Percentiles rank a stretch among this genome's conserved stretches.
Conservation (phyloP, 2,797 vertebrate species). For the Philypnodon macrostomus region DNA sequence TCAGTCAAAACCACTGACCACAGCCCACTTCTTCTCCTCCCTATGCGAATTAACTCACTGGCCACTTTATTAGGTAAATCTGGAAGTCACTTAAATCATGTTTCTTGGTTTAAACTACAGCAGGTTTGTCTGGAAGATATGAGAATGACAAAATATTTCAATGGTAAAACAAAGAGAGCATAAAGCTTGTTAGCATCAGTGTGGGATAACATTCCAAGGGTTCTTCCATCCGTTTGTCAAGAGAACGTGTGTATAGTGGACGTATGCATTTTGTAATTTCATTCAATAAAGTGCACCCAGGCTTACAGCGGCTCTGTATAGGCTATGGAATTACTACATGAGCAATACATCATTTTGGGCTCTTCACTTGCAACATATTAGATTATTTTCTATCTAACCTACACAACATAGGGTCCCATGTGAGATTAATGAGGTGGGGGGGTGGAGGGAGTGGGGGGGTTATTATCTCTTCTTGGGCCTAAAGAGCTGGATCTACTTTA, state of each 20-base stretch:
- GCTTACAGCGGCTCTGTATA: constrained; percentile 7
- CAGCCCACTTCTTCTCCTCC: not conserved
- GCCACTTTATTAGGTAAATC: not conserved
- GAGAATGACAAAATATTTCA: too few species aligned
- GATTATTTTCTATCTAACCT: constrained; percentile 33
- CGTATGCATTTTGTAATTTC: constrained; percentile 22
- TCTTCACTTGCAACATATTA: constrained; percentile 15
- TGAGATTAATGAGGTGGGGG: constrained; percentile 52
- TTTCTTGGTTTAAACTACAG: too few species aligned
- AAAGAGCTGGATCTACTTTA: constrained; percentile 55
- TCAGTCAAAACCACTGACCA: not conserved
- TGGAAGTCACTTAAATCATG: too few species aligned
- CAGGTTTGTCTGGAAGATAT: too few species aligned
- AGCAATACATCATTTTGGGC: constrained; percentile 24
- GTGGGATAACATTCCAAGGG: not conserved
- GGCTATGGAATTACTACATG: constrained; percentile 13
- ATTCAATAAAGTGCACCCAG: constrained; percentile 23
- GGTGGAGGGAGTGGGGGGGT: constrained; percentile 8
- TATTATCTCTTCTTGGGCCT: constrained; percentile 31
- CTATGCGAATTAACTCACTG: too few species aligned
- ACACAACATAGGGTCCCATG: constrained; percentile 8
- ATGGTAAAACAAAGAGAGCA: too few species aligned
- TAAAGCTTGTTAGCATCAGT: constrained; percentile 10
- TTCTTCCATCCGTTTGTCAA: not conserved
- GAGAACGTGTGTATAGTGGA: too few species aligned